Conservation (phyloP, 1,140 invertebrate species). For the Ooceraea biroi region DNA sequence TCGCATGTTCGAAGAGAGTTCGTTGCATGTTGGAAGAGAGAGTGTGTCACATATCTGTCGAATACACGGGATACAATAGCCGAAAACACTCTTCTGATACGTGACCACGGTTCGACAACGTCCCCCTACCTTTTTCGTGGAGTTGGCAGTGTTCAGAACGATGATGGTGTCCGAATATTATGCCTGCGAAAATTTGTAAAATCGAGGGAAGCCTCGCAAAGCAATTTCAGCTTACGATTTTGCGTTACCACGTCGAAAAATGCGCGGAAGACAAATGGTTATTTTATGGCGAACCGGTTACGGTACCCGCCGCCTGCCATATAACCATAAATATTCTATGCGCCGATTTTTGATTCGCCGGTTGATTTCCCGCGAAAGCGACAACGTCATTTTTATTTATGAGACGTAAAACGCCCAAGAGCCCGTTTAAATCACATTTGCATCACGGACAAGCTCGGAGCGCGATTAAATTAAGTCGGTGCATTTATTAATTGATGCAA, state of each 20-base stretch:
- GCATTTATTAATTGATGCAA: constrained; percentile 42
- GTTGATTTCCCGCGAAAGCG: constrained; percentile 23
- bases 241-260: no score
- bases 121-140: no score
- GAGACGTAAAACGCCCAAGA: constrained; percentile 31
- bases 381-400: constrained; percentile 50
- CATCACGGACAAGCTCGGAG: constrained; percentile 18
- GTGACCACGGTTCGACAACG: no score
- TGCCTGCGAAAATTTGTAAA: no score
- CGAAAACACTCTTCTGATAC: no score
- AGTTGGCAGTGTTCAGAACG: no score
- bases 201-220: no score
- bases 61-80: no score
- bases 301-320: neutral
- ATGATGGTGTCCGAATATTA: no score
- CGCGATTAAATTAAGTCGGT: constrained; percentile 39
- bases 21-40: no score
- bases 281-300: constrained; percentile 24
- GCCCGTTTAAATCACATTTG: constrained; percentile 29
- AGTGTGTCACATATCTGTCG: no score
- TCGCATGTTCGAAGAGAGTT: neutral
- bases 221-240: no score
- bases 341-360: constrained; percentile 18
- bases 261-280: neutral
- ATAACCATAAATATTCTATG: constrained; percentile 9